Percentiles rank a stretch among this genome's conserved stretches.
phyloP scores from a whole-genome alignment of 1,140 invertebrate species.

The Lepeophtheirus salmonis region DNA sequence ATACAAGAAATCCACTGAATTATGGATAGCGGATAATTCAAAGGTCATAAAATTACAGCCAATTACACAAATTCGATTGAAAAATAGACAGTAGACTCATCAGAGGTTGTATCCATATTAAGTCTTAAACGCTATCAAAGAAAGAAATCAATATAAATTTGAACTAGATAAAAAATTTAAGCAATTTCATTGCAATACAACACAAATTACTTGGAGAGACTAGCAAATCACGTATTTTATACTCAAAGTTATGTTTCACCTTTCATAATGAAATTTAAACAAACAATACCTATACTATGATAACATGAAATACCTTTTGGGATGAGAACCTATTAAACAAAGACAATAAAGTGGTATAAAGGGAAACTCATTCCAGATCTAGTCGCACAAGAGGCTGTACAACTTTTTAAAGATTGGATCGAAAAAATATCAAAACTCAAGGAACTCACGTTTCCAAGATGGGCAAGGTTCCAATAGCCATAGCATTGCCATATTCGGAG shows the following conservation, averaged over 20 bases:
- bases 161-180: slow-evolving; percentile 6
- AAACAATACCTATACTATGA: not conserved
- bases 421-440: not conserved
- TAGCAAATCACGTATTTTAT: not conserved
- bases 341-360: not conserved
- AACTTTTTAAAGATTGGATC: slow-evolving; percentile 1
- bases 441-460: not conserved
- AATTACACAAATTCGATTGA: not conserved
- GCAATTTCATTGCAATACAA: not conserved
- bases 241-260: slow-evolving; percentile 4
- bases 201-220: not conserved
- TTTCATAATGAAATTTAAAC: not conserved
- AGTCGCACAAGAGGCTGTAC: not conserved
- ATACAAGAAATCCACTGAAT: not conserved
- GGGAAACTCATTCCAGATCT: not conserved
- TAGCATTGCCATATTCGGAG: not conserved
- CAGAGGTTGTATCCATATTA: not conserved
- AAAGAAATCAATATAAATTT: slow-evolving; percentile 2
- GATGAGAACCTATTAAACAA: slow-evolving; percentile 8
- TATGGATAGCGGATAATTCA: slow-evolving; percentile 1
- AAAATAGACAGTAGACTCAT: not conserved
- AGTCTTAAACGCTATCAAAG: not conserved
- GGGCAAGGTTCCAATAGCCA: not conserved
- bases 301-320: not conserved
- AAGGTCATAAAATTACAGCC: slow-evolving; percentile 6